Conservation (phyloP, 2,888 invertebrate genomes). For the Gandaritis pyraliata region DNA sequence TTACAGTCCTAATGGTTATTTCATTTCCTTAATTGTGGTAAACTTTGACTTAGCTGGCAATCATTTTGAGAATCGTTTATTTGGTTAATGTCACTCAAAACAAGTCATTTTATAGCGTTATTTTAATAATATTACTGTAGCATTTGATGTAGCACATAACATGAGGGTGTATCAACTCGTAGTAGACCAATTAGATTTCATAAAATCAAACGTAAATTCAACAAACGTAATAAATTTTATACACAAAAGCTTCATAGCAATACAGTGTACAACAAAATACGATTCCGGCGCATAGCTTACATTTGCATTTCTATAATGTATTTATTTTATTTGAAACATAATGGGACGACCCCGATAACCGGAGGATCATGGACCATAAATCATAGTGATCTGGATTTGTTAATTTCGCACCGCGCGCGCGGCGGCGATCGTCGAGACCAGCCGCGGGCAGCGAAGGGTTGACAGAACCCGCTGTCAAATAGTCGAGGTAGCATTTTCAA, state of each 20-base stretch:
- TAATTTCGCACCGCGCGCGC: constrained; percentile 56
- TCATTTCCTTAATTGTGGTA: constrained; percentile 67
- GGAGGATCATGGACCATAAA: constrained; percentile 74
- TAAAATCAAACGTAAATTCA: constrained; percentile 30
- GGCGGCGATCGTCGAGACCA: constrained; percentile 19
- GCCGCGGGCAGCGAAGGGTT: constrained; percentile 54
- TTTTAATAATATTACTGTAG: not conserved
- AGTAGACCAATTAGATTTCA: constrained; percentile 1
- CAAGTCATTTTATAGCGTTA: constrained; percentile 9
- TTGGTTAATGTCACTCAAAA: constrained; percentile 24
- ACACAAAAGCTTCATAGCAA: constrained; percentile 36
- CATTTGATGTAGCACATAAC: not conserved
- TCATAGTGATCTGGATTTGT: constrained; percentile 71
- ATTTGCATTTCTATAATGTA: constrained; percentile 46
- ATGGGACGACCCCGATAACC: constrained; percentile 61
- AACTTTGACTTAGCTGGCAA: constrained; percentile 41
- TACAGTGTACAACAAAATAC: constrained; percentile 35
- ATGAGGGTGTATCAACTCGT: too few species aligned
- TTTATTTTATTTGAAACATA: constrained; percentile 43
- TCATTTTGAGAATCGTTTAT: constrained; percentile 30
- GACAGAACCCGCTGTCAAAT: constrained; percentile 47
- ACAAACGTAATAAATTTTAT: constrained; percentile 31
- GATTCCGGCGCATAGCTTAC: constrained; percentile 40
- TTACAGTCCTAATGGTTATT: constrained; percentile 52
- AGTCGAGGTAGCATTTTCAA: constrained; percentile 41